Evolutionary conservation across 2,113 vertebrate genomes (phyloP).

Genomic region (Sturnira hondurensis): DNA sequence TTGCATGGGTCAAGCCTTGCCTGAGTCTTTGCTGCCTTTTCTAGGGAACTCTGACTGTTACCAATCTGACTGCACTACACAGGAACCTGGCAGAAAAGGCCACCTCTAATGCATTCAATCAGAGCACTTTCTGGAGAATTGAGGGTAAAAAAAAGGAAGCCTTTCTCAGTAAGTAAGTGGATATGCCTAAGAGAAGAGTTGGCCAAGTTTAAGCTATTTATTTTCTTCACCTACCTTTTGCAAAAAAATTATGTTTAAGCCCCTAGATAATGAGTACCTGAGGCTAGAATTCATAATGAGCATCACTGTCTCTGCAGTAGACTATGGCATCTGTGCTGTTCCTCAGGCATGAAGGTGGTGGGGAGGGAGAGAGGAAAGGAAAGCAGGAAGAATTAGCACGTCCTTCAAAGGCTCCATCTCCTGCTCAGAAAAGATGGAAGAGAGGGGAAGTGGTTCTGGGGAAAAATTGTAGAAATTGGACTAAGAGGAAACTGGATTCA

Average conservation of each 20-base stretch:
- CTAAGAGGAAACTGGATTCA: neutral
- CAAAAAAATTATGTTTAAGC: slow-evolving; percentile 86
- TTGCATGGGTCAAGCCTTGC: neutral
- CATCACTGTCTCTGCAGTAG: slow-evolving; percentile 57
- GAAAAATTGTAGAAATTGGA: neutral
- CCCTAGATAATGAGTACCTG: slow-evolving; percentile 60
- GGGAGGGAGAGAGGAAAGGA: neutral
- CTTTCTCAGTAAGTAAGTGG: slow-evolving; percentile 88
- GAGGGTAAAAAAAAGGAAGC: slow-evolving; percentile 85
- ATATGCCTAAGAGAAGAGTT: slow-evolving; percentile 86
- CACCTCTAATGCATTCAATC: slow-evolving; percentile 87
- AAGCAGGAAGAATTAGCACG: neutral
- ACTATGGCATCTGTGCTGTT: slow-evolving; percentile 79
- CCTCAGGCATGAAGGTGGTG: neutral
- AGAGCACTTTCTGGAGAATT: slow-evolving; percentile 89
- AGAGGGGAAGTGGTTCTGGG: too few species aligned
- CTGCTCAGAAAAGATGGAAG: neutral
- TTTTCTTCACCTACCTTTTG: slow-evolving; percentile 85
- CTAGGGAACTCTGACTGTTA: slow-evolving; percentile 83
- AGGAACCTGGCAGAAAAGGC: slow-evolving; percentile 86
- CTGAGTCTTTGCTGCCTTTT: slow-evolving; percentile 10
- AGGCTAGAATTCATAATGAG: slow-evolving; percentile 57
- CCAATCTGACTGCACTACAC: slow-evolving; percentile 85
- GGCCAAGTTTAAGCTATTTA: slow-evolving; percentile 87
- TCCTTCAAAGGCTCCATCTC: neutral